A percentile compares a stretch with the other conserved stretches of the same genome.
Evolutionary conservation across 2,888 invertebrate species (phyloP).

Genomic region (Vandiemenella viatica): DNA sequence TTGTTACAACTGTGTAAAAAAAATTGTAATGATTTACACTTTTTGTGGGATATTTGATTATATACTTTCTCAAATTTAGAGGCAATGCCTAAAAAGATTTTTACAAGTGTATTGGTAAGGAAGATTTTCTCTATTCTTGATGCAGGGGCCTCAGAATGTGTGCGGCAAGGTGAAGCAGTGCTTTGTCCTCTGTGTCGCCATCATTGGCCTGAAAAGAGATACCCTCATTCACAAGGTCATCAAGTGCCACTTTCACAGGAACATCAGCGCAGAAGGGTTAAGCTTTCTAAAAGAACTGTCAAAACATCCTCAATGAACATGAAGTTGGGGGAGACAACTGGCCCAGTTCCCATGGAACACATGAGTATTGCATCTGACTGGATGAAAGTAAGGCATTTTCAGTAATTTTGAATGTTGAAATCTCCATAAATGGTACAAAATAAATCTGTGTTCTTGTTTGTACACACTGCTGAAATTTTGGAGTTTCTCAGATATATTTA

Average conservation of each 20-base stretch:
- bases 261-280: neutral
- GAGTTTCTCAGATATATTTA: too few relatives aligned
- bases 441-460: neutral
- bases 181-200: slow-evolving; percentile 30
- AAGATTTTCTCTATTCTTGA: too few relatives aligned
- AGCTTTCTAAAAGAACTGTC: neutral
- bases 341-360: slow-evolving; percentile 6
- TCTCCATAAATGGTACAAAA: neutral
- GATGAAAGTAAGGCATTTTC: slow-evolving; percentile 6
- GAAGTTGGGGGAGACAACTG: neutral
- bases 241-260: neutral
- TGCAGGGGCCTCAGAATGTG: slow-evolving; percentile 29
- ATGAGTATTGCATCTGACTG: slow-evolving; percentile 8
- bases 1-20: too few relatives aligned
- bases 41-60: too few relatives aligned
- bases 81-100: too few relatives aligned
- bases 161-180: slow-evolving; percentile 26
- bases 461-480: too few relatives aligned
- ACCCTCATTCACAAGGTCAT: neutral
- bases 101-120: too few relatives aligned
- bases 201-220: slow-evolving; percentile 21
- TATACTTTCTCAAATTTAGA: too few relatives aligned
- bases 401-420: neutral
- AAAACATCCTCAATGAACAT: neutral
- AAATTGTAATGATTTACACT: too few relatives aligned